A percentile compares a stretch with the other conserved stretches of the same genome.
Evolutionary conservation across 2,113 vertebrate species (phyloP).

Genomic region (Sialia sialis): DNA sequence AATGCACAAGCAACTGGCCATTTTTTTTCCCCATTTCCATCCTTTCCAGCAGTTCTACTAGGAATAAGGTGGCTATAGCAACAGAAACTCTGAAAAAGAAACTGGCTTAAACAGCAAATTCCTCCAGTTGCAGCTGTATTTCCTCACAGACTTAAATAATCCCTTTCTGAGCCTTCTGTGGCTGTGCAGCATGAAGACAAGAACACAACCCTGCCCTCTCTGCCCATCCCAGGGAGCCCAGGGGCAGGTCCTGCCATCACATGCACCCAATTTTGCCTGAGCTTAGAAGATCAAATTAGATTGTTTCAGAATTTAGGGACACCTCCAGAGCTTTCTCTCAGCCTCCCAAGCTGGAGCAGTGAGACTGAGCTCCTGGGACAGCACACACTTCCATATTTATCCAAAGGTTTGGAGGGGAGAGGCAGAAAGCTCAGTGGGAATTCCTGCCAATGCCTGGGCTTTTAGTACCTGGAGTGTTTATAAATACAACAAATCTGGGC

Average conservation of each 20-base stretch:
- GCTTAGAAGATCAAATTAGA: background rate
- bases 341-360: background rate
- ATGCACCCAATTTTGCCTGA: background rate
- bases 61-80: background rate
- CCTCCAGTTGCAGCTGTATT: background rate
- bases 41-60: background rate
- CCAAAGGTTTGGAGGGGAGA: background rate
- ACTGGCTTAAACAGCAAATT: background rate
- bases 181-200: background rate
- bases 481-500: background rate
- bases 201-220: background rate
- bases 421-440: background rate
- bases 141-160: background rate
- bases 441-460: background rate
- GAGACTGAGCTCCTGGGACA: background rate
- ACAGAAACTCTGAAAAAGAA: background rate
- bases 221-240: background rate
- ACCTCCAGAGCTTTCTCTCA: background rate
- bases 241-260: background rate
- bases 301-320: background rate
- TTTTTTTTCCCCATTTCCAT: background rate
- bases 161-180: background rate
- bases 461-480: background rate
- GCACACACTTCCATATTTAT: background rate
- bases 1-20: background rate